Evolutionary conservation across 2,797 vertebrate species (phyloP).

Genomic region (Oreortyx pictus): DNA sequence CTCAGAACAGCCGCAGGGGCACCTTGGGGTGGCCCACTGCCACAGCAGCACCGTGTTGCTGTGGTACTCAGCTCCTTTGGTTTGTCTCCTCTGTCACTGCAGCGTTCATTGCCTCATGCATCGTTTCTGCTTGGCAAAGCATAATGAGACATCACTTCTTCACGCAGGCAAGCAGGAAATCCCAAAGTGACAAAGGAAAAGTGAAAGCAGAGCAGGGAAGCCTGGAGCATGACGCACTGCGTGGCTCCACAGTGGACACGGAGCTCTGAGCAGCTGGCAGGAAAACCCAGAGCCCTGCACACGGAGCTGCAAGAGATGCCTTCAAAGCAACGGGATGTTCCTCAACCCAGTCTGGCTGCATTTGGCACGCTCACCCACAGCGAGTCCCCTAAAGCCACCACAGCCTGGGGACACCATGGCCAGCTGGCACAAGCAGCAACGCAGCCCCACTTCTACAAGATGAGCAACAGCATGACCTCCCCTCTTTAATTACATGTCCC

Average conservation of each 20-base stretch:
- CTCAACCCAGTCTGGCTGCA: accelerated
- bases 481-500: background rate
- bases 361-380: accelerated
- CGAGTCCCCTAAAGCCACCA: background rate
- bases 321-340: accelerated
- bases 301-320: background rate
- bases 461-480: background rate
- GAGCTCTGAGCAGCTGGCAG: background rate
- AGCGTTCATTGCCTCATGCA: background rate
- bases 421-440: background rate
- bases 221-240: accelerated
- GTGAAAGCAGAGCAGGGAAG: accelerated
- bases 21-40: accelerated
- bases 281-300: background rate
- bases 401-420: accelerated
- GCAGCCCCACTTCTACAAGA: background rate
- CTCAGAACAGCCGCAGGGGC: background rate
- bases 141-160: background rate
- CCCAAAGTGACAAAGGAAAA: background rate
- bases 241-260: background rate
- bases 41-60: background rate
- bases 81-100: background rate
- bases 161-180: background rate
- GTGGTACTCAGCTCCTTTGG: background rate
- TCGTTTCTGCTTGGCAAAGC: background rate